These are phyloP conservation scores for Therioaphis trifolii DNA, from an alignment of 2,888 invertebrate species.

Conservation along the genomic window DNA sequence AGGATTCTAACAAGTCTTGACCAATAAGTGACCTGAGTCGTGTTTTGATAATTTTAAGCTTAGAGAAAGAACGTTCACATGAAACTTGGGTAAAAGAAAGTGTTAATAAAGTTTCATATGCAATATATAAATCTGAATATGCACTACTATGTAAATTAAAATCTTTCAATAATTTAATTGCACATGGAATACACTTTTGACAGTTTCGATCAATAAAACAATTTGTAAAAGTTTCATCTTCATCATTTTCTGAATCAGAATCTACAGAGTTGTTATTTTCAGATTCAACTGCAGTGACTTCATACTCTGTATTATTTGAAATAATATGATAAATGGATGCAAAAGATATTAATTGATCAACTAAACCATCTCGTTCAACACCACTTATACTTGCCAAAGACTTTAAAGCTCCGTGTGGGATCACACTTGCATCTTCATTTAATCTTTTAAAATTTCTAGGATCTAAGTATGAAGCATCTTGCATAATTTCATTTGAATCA, in stretches of 20 bases:
- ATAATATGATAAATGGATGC: too few species aligned
- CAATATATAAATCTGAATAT: constrained; percentile 19
- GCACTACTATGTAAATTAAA: constrained; percentile 1
- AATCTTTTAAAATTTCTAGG: too few species aligned
- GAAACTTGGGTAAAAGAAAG: not conserved
- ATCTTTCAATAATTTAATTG: constrained; percentile 9
- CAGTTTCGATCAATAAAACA: constrained; percentile 9
- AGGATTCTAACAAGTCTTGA: constrained; percentile 6
- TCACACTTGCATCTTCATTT: too few species aligned
- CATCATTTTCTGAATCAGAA: too few species aligned
- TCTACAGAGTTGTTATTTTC: too few species aligned
- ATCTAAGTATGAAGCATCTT: constrained; percentile 2
- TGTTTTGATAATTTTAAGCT: constrained; percentile 4
- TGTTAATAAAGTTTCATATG: constrained; percentile 16
- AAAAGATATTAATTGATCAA: too few species aligned
- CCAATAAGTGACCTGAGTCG: constrained; percentile 12
- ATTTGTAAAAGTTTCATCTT: not conserved
- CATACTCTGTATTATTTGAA: too few species aligned
- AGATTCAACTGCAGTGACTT: too few species aligned
- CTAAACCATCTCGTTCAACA: too few species aligned
- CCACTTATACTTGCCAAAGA: too few species aligned
- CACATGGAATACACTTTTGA: not conserved
- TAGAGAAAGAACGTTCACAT: constrained; percentile 15
- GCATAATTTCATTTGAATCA: not conserved
- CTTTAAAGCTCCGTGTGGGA: too few species aligned